A percentile compares a stretch with the other conserved stretches of the same genome.
Conservation (phyloP, 1,140 invertebrate genomes). For the Anagrus nilaparvatae region DNA sequence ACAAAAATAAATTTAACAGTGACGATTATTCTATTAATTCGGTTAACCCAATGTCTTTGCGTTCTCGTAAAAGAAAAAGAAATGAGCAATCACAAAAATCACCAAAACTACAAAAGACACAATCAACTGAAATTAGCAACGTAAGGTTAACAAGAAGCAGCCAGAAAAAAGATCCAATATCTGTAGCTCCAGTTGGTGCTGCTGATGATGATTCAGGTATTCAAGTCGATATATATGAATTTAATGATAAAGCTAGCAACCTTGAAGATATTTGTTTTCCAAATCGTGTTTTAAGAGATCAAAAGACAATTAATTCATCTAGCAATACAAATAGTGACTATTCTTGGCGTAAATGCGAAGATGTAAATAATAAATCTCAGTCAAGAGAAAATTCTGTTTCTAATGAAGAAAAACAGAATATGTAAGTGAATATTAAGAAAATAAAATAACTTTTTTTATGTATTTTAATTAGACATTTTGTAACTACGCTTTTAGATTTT, state of each 20-base stretch:
- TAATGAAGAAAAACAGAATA: constrained; percentile 13
- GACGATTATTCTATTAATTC: neutral
- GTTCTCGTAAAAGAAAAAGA: constrained; percentile 42
- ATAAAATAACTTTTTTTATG: neutral
- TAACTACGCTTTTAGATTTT: neutral
- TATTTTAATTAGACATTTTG: neutral
- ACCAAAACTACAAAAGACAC: constrained; percentile 22
- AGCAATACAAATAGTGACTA: constrained; percentile 22
- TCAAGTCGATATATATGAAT: constrained; percentile 41
- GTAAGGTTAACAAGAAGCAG: constrained; percentile 34
- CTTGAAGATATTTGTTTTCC: constrained; percentile 33
- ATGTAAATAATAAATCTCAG: constrained; percentile 13
- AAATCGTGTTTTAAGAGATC: constrained; percentile 22
- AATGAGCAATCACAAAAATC: constrained; percentile 33
- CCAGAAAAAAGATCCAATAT: constrained; percentile 28
- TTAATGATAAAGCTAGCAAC: constrained; percentile 39
- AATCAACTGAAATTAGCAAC: constrained; percentile 26
- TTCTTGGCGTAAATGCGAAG: constrained; percentile 23
- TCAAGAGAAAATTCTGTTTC: constrained; percentile 20
- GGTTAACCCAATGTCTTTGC: constrained; percentile 18
- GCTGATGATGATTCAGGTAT: constrained; percentile 41
- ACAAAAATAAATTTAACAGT: constrained; percentile 6
- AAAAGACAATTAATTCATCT: constrained; percentile 22
- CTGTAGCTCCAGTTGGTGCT: constrained; percentile 25
- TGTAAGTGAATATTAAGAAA: constrained; percentile 11